Conservation (phyloP, 1,140 invertebrate genomes). For the Caerostris extrusa region DNA sequence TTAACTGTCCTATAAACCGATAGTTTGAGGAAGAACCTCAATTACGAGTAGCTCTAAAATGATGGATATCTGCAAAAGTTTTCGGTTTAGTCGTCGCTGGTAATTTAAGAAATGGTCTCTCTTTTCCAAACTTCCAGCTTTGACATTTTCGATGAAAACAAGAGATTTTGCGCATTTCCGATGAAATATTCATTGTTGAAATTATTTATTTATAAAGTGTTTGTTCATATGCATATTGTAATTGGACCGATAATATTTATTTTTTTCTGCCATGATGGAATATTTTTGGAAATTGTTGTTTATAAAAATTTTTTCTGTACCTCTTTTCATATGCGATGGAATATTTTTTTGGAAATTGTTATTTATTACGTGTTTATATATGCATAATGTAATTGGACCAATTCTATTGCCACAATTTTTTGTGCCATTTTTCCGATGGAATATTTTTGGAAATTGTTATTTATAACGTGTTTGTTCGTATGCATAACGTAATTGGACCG, state of each 20-base stretch:
- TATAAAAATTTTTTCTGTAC: too few relatives aligned
- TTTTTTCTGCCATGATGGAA: too few relatives aligned
- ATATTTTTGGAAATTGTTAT: neutral
- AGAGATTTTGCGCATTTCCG: neutral
- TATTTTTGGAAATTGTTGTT: too few relatives aligned
- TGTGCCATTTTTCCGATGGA: neutral
- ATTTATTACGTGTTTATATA: too few relatives aligned
- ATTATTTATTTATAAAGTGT: neutral
- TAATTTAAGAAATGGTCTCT: slow-evolving; percentile 4
- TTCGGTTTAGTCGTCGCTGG: neutral
- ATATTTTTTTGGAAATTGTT: too few relatives aligned
- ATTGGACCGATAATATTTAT: too few relatives aligned
- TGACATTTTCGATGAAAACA: neutral
- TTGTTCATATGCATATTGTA: too few relatives aligned
- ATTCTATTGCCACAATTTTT: too few relatives aligned
- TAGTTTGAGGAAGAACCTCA: neutral
- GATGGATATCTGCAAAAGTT: neutral
- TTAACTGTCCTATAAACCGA: slow-evolving; percentile 9
- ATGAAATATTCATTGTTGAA: neutral
- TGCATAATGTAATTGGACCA: too few relatives aligned
- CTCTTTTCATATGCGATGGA: too few relatives aligned
- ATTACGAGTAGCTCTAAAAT: slow-evolving; percentile 2
- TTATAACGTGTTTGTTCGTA: neutral
- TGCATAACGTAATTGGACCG: too few relatives aligned
- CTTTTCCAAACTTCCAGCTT: neutral